phyloP scores from a whole-genome alignment of 2,113 vertebrate species.

The Scatophagus argus region DNA sequence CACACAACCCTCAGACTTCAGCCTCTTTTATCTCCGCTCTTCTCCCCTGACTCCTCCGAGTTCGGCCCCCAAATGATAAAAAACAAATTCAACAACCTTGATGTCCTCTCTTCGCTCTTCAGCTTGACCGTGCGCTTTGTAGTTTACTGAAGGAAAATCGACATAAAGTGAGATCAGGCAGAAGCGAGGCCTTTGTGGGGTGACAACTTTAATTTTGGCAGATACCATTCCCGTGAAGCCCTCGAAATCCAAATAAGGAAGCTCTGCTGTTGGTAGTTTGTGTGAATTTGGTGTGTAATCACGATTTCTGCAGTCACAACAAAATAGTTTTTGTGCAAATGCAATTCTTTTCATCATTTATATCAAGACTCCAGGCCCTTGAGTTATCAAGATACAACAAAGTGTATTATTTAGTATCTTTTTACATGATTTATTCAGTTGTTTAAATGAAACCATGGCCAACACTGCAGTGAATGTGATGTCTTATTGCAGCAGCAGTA shows the following conservation, averaged over 20 bases:
- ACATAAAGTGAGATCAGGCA: slow-evolving; percentile 36
- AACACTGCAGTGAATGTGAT: too few species aligned
- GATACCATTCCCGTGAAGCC: background rate
- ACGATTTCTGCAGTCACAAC: background rate
- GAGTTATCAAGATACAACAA: background rate
- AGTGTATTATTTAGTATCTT: too few species aligned
- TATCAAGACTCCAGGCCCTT: background rate
- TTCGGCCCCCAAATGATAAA: slow-evolving; percentile 43
- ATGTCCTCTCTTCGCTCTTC: slow-evolving; percentile 47
- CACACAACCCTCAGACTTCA: slow-evolving; percentile 53
- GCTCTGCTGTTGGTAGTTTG: background rate
- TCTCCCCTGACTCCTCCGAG: slow-evolving; percentile 53
- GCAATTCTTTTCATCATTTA: background rate
- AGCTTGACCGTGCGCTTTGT: slow-evolving; percentile 58
- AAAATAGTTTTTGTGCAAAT: background rate
- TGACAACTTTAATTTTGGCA: slow-evolving; percentile 27
- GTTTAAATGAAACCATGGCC: background rate
- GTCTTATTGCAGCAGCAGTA: too few species aligned
- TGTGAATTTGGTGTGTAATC: background rate
- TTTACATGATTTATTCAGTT: background rate
- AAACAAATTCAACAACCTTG: slow-evolving; percentile 52
- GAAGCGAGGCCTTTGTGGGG: background rate
- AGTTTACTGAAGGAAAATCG: slow-evolving; percentile 47
- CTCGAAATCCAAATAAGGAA: background rate
- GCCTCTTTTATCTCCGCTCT: slow-evolving; percentile 65